Evolutionary conservation across 2,113 vertebrate genomes (phyloP), one percentile per base, ranked within the genome.

Genomic region (Maccullochella peelii): DNA sequence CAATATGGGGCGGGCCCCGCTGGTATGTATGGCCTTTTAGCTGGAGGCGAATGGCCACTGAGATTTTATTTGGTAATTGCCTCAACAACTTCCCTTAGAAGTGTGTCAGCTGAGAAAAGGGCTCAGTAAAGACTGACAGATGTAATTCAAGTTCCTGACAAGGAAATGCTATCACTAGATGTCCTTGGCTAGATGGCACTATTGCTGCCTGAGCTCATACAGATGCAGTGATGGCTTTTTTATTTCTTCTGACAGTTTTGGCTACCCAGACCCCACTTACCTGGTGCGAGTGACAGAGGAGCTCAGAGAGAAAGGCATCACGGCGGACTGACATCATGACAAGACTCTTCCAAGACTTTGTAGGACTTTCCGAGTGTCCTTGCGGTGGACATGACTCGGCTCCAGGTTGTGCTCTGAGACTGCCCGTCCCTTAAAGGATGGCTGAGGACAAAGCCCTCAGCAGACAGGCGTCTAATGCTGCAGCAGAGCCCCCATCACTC

Each of bases 241-340:
- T 65, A 61, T 83, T 80, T 82, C n/a, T 88, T 80, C 79, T 87
- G 83, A 82, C 92, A 98, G 97, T 93, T 98, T 98, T 92, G 97
- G 97, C 85, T 98, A 97, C 93, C 97, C 97, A 44, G 97, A 98
- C 92, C 97, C 97, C 77, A 98, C 97, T 66, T 98, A 98, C 92
- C 94, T 98, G 92, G 97, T 97, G 72, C 95, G 97, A 85, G 97
- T 98, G 90, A 97, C 96, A 33, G 97, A 98, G 92, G 97, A 98
- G 86, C 95, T 98, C 80, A 93, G 97, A 92, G 97, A 97, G 92
- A 98, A 98, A 93, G 97, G 97, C 73, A 97, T 98, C 92, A 97
- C 96, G 0, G 95, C 95, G 3, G 97, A 97, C 91, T 98, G 95
- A 96, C 62, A 4, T 33, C 80, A 44, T n/a, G 58, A 47, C 50